Evolutionary conservation across 2,797 vertebrate genomes (phyloP).

Genomic region (Myotis vivesi): DNA sequence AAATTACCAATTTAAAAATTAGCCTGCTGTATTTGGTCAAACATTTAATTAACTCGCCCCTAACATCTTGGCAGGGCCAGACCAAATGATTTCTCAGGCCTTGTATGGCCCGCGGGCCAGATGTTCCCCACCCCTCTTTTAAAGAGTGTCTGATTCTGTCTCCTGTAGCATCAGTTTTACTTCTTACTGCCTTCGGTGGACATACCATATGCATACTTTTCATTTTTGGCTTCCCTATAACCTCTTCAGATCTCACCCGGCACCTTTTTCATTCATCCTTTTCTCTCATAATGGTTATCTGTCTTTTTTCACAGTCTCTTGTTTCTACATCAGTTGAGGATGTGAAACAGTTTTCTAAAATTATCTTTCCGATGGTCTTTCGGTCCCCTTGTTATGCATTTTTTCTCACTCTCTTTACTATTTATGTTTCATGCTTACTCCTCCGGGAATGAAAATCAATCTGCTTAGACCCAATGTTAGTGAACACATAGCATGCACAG

Average conservation of each 20-base stretch:
- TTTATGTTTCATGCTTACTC: constrained; percentile 64
- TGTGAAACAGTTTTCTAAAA: neutral
- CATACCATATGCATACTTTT: neutral
- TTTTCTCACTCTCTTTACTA: constrained; percentile 23
- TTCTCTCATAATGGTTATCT: neutral
- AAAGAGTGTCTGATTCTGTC: neutral
- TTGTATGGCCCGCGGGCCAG: no score
- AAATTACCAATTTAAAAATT: no score
- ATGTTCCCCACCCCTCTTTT: no score
- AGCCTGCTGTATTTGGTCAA: no score
- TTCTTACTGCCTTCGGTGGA: neutral
- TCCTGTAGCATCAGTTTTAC: neutral
- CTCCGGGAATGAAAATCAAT: constrained; percentile 42
- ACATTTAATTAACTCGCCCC: no score
- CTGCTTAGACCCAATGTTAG: constrained; percentile 43
- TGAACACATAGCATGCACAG: constrained; percentile 7
- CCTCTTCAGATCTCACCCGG: neutral
- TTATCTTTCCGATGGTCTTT: constrained; percentile 3
- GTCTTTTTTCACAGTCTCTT: neutral
- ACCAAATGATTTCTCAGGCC: no score
- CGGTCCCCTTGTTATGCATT: neutral
- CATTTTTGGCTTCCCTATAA: neutral
- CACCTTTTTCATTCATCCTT: neutral
- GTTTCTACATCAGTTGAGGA: neutral
- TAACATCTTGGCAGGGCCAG: no score